Conservation (phyloP, 1,140 invertebrate species). For the Megathymus violae region DNA sequence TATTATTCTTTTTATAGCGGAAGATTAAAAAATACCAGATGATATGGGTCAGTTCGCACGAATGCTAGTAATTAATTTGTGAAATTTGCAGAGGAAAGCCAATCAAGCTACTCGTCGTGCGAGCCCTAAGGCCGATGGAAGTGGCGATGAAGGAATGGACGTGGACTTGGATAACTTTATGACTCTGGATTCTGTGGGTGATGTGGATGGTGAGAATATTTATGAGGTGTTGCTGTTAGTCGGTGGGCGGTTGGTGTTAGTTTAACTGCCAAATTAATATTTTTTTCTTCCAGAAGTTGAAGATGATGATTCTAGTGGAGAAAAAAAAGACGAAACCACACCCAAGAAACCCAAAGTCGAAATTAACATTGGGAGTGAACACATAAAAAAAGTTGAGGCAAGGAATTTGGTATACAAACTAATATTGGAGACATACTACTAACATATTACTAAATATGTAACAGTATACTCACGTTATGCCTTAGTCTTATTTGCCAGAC, state of each 20-base stretch:
- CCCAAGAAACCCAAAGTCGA: slow-evolving; percentile 85
- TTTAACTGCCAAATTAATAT: not conserved
- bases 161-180: slow-evolving; percentile 92
- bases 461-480: too few species aligned
- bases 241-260: too few species aligned
- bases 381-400: slow-evolving; percentile 89
- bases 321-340: slow-evolving; percentile 84
- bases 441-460: too few species aligned
- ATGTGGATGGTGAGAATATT: slow-evolving; percentile 87
- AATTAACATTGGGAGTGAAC: slow-evolving; percentile 90
- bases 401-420: too few species aligned
- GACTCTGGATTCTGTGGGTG: slow-evolving; percentile 93
- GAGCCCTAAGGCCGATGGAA: slow-evolving; percentile 82
- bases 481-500: too few species aligned
- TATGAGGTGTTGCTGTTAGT: too few species aligned
- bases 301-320: slow-evolving; percentile 85
- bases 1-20: slow-evolving; percentile 13
- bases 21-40: too few species aligned
- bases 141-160: slow-evolving; percentile 89
- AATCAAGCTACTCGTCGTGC: slow-evolving; percentile 57
- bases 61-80: too few species aligned
- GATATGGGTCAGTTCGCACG: too few species aligned
- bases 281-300: slow-evolving; percentile 79
- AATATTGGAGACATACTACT: too few species aligned
- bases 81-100: slow-evolving; percentile 88